phyloP scores from a whole-genome alignment of 2,888 invertebrate species.

The Suillia variegata region DNA sequence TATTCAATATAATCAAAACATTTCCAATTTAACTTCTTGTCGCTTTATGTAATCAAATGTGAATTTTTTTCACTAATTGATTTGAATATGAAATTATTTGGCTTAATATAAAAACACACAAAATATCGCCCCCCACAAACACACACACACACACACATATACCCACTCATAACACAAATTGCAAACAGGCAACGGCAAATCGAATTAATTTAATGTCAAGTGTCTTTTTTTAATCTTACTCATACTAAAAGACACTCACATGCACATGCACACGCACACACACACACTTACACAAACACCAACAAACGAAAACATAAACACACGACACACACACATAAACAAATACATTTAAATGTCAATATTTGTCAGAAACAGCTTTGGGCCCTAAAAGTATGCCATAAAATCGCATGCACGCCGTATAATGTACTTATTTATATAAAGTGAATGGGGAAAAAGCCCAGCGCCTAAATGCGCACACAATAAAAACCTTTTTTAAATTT shows the following conservation, averaged over 20 bases:
- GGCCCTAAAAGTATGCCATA: conserved; percentile 15
- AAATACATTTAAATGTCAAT: conserved; percentile 48
- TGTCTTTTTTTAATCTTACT: not conserved
- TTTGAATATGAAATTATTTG: too few relatives aligned
- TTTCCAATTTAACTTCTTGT: too few relatives aligned
- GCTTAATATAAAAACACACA: too few relatives aligned
- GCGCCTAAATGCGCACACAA: conserved; percentile 9
- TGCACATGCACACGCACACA: not conserved
- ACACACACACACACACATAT: not conserved
- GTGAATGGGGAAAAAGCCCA: too few relatives aligned
- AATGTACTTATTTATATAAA: not conserved
- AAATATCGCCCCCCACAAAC: not conserved
- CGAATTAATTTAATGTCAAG: conserved; percentile 10
- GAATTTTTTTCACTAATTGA: too few relatives aligned
- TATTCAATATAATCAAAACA: too few relatives aligned
- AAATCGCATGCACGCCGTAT: too few relatives aligned
- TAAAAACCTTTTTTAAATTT: conserved; percentile 14
- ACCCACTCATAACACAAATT: not conserved
- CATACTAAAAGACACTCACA: not conserved
- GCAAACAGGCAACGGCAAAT: not conserved
- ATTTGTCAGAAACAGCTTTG: conserved; percentile 25
- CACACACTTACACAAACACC: conserved; percentile 10
- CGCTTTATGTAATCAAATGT: too few relatives aligned
- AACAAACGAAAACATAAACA: conserved; percentile 18
- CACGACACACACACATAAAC: conserved; percentile 1